Conservation (phyloP, 2,797 vertebrate genomes). For the Rhinogobio ventralis region DNA sequence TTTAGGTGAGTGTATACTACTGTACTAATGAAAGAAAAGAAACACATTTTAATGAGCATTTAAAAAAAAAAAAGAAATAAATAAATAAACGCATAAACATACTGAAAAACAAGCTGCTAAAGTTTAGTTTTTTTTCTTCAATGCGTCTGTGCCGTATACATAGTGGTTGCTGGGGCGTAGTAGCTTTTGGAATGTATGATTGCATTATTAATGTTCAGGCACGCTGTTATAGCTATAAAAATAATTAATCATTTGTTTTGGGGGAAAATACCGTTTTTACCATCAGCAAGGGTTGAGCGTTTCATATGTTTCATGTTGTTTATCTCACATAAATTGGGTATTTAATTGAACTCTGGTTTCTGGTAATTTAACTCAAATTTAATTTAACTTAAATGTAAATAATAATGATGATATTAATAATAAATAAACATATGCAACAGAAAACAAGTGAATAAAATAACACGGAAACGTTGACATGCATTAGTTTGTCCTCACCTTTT, state of each 20-base stretch:
- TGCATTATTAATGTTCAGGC: neutral
- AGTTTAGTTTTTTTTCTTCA: neutral
- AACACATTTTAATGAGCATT: neutral
- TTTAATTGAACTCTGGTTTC: too few relatives aligned
- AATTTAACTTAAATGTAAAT: neutral
- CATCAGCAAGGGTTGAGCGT: too few relatives aligned
- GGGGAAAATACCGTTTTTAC: neutral
- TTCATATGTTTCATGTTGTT: neutral
- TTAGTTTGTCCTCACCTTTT: constrained; percentile 56
- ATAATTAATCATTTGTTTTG: neutral
- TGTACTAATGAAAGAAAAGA: neutral
- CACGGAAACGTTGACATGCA: neutral
- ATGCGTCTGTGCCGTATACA: neutral
- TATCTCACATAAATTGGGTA: neutral
- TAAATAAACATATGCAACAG: neutral
- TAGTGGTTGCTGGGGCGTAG: neutral
- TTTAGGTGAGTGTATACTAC: too few relatives aligned
- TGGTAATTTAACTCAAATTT: neutral
- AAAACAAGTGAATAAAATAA: neutral
- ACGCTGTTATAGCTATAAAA: neutral
- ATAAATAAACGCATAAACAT: neutral
- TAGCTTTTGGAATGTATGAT: neutral
- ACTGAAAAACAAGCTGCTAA: neutral
- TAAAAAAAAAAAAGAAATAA: too few relatives aligned
- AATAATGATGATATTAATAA: neutral